Percentiles rank a stretch among this genome's conserved stretches.
Conservation (phyloP, 2,113 vertebrate species). For the Sinocyclocheilus rhinocerous region DNA sequence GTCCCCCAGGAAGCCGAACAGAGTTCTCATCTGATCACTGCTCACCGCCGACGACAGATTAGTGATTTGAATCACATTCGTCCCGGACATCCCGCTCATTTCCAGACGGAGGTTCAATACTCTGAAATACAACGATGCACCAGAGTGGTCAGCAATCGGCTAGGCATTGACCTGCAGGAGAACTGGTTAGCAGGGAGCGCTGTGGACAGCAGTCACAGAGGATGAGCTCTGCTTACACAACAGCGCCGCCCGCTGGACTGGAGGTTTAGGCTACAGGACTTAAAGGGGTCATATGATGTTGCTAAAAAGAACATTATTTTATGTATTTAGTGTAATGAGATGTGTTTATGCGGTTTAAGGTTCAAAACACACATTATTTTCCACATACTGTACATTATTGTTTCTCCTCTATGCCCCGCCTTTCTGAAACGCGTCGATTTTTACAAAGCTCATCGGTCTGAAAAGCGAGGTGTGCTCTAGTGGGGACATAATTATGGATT, state of each 20-base stretch:
- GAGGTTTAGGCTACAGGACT: not conserved
- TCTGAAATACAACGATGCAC: not conserved
- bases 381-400: no score
- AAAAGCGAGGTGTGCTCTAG: no score
- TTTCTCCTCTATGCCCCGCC: no score
- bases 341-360: no score
- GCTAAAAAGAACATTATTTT: no score
- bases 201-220: not conserved
- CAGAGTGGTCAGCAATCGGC: not conserved
- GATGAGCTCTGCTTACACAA: not conserved
- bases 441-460: no score
- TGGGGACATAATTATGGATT: no score
- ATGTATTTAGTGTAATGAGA: no score
- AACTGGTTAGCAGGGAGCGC: not conserved
- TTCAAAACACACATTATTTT: no score
- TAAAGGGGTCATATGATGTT: no score
- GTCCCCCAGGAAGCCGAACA: slow-evolving; percentile 95
- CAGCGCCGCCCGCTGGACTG: slow-evolving; percentile 16
- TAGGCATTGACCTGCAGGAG: slow-evolving; percentile 1
- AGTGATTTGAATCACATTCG: slow-evolving; percentile 92
- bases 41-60: slow-evolving; percentile 93
- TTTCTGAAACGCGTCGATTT: no score
- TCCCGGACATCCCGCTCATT: slow-evolving; percentile 79
- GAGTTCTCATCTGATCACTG: slow-evolving; percentile 94
- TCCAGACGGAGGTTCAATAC: not conserved